Evolutionary conservation across 2,113 vertebrate genomes (phyloP), one percentile per base, ranked within the genome.

Genomic region (Kobus ellipsiprymnus): DNA sequence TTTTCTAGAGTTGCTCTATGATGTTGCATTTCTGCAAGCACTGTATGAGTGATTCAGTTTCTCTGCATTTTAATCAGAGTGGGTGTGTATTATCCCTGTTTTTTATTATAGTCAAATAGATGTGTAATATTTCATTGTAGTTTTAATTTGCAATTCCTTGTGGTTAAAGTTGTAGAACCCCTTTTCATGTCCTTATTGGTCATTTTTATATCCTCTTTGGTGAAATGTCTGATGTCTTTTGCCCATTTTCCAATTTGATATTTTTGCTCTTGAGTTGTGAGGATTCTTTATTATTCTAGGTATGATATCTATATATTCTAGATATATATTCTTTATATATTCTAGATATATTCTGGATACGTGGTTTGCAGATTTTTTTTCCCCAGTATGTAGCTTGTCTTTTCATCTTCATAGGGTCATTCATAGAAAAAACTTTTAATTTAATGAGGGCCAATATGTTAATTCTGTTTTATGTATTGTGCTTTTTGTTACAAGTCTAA

Each of bases 311-410:
- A 12, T 92, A 54, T 83, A 60, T 44, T 92, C 62, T 92, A 64
- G 46, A 88, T 88, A 50, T 2, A 59, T 59, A 27, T 59, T 59
- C 57, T 27, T 27, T 27, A 59, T 92, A 46, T 83, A 55, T 9
- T 57, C 55, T 57, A 57, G 3, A 55, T 88, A 52, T 71, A 57
- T 40, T 92, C 59, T 92, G 54, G 46, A 87, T 87, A 48, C 2
- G 15, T 86, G 81, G 40, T 94, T 96, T 97, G 29, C 59, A 91
- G 36, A 36, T 95, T 85, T 94, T 88, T 95, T 94, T 88, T 55
- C 91, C 25, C 30, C 16, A 44, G 30, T 40, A 33, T 93, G 3
- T 93, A 91, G 33, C 13, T 95, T 96, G 64, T 71, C 10, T 89
- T 62, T 95, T 77, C 6, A 96, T 86, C 30, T 8, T 93, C 64